Evolutionary conservation across 1,140 invertebrate genomes (phyloP).

Genomic region (Musca vetustissima): DNA sequence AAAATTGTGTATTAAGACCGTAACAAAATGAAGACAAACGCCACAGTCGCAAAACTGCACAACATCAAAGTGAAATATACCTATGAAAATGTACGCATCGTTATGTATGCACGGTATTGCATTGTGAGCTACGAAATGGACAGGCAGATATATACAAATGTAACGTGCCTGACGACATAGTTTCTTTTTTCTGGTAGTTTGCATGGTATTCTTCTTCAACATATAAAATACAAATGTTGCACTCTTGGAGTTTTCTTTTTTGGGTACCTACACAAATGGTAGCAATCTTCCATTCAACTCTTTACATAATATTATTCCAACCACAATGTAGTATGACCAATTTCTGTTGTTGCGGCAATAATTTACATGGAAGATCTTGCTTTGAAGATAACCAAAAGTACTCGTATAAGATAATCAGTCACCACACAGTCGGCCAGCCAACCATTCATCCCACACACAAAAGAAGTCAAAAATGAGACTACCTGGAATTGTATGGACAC

Average conservation of each 20-base stretch:
- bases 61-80: slow-evolving; percentile 14
- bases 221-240: neutral
- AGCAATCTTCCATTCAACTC: neutral
- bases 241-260: neutral
- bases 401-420: no score
- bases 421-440: no score
- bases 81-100: neutral
- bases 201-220: no score
- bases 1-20: no score
- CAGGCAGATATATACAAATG: neutral
- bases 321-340: slow-evolving; percentile 1
- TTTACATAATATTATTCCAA: neutral
- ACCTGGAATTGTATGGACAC: neutral
- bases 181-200: no score
- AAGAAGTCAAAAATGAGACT: no score
- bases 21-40: neutral
- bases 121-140: neutral
- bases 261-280: neutral
- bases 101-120: neutral
- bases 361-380: slow-evolving; percentile 12
- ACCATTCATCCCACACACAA: no score
- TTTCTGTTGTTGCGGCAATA: neutral
- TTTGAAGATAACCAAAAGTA: neutral
- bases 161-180: no score
- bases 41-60: neutral